Conservation (phyloP, 2,888 invertebrate genomes). For the Coenonympha glycerion region DNA sequence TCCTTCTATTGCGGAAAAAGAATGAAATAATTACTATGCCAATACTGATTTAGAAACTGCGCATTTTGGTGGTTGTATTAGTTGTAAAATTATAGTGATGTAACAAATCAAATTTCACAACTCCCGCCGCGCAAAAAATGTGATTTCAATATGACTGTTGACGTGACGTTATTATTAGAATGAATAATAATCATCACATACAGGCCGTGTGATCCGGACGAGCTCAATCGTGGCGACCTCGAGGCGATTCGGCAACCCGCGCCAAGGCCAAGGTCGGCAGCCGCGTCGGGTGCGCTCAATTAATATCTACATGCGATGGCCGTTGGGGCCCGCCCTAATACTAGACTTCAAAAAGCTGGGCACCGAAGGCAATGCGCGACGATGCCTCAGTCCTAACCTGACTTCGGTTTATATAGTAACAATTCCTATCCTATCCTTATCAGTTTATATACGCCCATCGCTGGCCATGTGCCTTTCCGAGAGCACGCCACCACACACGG, state of each 20-base stretch:
- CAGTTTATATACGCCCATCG: too few species aligned
- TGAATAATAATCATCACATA: conserved; percentile 34
- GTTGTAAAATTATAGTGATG: too few species aligned
- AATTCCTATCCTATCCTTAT: too few species aligned
- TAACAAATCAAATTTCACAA: neutral
- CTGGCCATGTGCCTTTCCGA: too few species aligned
- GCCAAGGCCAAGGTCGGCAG: conserved; percentile 69
- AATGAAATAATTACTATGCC: too few species aligned
- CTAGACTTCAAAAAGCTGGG: neutral
- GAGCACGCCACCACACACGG: too few species aligned
- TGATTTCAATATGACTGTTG: conserved; percentile 18
- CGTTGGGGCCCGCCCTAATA: conserved; percentile 38
- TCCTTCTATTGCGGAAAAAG: too few species aligned
- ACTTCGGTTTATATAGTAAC: too few species aligned
- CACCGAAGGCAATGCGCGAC: neutral
- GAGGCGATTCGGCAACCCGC: conserved; percentile 68
- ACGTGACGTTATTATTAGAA: conserved; percentile 20
- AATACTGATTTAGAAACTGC: too few species aligned
- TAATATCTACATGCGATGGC: conserved; percentile 46
- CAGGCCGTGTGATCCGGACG: conserved; percentile 69
- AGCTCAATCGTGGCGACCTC: conserved; percentile 66
- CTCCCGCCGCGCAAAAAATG: neutral
- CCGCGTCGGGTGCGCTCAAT: conserved; percentile 55
- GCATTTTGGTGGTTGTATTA: too few species aligned
- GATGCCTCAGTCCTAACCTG: too few species aligned